phyloP scores from a whole-genome alignment of 1,140 invertebrate genomes.

The Acromyrmex heyeri region DNA sequence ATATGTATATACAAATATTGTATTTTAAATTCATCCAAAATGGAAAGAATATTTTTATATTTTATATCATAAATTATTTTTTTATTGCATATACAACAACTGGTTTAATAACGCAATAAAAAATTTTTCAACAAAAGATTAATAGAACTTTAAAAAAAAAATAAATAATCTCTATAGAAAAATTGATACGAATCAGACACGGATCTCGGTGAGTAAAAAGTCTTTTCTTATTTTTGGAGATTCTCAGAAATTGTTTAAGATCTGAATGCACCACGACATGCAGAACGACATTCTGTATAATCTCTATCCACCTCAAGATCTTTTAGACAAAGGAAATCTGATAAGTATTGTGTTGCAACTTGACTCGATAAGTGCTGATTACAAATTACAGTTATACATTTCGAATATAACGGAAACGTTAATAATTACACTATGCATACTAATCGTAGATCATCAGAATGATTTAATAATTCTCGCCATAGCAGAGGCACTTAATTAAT shows the following conservation, averaged over 20 bases:
- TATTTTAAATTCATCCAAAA: neutral
- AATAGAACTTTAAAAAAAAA: too few relatives aligned
- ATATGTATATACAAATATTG: neutral
- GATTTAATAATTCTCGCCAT: constrained; percentile 44
- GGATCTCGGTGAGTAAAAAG: neutral
- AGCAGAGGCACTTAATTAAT: constrained; percentile 31
- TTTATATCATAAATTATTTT: neutral
- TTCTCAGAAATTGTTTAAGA: neutral
- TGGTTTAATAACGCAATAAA: neutral
- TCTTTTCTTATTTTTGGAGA: neutral
- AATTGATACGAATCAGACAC: too few relatives aligned
- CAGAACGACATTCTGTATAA: neutral
- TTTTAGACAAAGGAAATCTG: too few relatives aligned
- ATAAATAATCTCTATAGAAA: too few relatives aligned
- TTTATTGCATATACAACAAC: neutral
- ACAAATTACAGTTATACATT: constrained; percentile 20
- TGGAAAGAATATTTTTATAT: neutral
- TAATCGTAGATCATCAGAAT: neutral
- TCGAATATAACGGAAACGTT: constrained; percentile 23
- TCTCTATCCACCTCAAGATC: neutral
- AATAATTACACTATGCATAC: constrained; percentile 23
- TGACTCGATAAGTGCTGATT: constrained; percentile 8
- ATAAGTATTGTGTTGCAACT: neutral
- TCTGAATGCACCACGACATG: neutral
- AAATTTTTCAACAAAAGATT: too few relatives aligned